Conservation (phyloP, 2,797 vertebrate species). For the Hypotaenidia okinawae region DNA sequence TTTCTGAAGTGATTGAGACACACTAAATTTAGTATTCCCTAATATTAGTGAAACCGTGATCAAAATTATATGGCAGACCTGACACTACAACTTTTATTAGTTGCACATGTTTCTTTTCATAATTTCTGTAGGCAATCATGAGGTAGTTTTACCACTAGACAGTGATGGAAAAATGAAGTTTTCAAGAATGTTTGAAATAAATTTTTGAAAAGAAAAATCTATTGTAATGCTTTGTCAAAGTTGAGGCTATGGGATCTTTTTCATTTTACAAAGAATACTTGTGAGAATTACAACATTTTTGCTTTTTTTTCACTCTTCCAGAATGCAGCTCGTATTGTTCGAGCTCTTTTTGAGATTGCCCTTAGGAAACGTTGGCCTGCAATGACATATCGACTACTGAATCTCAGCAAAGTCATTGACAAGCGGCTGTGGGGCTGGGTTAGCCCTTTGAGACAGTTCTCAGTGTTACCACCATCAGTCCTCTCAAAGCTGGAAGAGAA, state of each 20-base stretch:
- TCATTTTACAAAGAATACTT: slow-evolving; percentile 35
- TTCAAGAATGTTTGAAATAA: slow-evolving; percentile 9
- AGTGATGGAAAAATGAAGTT: background rate
- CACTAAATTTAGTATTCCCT: background rate
- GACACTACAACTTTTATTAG: background rate
- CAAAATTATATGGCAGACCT: background rate
- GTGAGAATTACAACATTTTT: background rate
- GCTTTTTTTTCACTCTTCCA: slow-evolving; percentile 61
- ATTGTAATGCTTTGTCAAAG: slow-evolving; percentile 24
- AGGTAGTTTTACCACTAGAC: slow-evolving; percentile 8
- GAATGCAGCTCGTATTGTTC: slow-evolving; percentile 96
- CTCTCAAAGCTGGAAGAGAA: slow-evolving; percentile 91
- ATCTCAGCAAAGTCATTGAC: slow-evolving; percentile 95
- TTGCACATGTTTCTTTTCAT: background rate
- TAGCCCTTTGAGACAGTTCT: slow-evolving; percentile 94
- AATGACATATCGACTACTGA: slow-evolving; percentile 96
- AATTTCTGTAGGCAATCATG: background rate
- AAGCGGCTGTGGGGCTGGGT: slow-evolving; percentile 94
- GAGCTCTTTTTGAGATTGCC: slow-evolving; percentile 96
- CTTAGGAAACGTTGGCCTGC: slow-evolving; percentile 95
- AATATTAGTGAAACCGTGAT: background rate
- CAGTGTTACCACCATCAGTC: slow-evolving; percentile 83
- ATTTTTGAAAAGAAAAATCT: slow-evolving; percentile 15
- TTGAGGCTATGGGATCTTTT: slow-evolving; percentile 10
- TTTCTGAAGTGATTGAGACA: background rate